Conservation (phyloP, 2,113 vertebrate species). For the Spizaetus ornatus region DNA sequence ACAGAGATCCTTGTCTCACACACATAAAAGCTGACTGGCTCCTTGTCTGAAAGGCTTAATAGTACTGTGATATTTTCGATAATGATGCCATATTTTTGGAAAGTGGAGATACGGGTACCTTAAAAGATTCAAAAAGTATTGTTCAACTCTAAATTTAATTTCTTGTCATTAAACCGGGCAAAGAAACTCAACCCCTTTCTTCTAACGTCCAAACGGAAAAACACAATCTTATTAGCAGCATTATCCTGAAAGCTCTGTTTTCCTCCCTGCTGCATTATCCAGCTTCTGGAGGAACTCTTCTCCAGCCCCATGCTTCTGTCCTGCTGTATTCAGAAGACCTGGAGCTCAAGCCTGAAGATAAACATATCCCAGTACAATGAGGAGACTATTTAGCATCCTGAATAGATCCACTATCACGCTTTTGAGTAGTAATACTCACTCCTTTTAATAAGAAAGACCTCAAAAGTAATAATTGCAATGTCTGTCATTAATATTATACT, state of each 20-base stretch:
- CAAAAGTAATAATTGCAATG: neutral
- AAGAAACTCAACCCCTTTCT: neutral
- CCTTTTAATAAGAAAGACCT: neutral
- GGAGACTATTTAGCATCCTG: neutral
- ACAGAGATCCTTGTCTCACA: neutral
- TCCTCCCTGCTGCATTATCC: neutral
- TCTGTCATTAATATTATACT: neutral
- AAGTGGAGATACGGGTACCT: neutral
- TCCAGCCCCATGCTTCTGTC: neutral
- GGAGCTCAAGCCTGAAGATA: neutral
- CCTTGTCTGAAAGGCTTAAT: neutral
- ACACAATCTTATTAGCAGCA: conserved; percentile 9
- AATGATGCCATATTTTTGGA: neutral
- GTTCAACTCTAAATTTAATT: conserved; percentile 7
- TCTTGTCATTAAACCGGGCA: neutral
- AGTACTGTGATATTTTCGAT: neutral
- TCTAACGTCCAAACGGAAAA: neutral
- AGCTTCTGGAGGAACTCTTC: neutral
- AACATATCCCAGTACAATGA: neutral
- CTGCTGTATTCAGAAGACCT: neutral
- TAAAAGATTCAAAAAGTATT: neutral
- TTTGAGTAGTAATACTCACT: neutral
- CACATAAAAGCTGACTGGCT: neutral
- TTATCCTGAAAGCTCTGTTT: conserved; percentile 27
- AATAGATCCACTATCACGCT: neutral